Evolutionary conservation across 2,797 vertebrate genomes (phyloP), one percentile per base, ranked within the genome.

Genomic region (Aulostomus chinensis): DNA sequence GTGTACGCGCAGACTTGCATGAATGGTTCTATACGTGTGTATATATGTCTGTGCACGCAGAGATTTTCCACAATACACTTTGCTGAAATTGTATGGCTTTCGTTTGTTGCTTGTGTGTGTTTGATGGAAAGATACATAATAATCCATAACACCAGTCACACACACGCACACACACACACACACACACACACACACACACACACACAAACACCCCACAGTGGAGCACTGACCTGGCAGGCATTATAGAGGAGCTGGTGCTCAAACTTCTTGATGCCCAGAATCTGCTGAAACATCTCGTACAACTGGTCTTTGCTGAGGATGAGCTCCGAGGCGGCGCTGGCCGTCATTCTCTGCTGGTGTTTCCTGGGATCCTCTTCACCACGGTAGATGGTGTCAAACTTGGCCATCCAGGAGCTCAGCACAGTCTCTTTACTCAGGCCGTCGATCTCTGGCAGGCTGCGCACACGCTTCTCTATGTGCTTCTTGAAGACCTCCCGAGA

Each of bases 251-350:
- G 94, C 72, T 99, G 97, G 82, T 99, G 97, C 64, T 99, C 97
- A 34, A 99, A 99, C 60, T 99, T 98, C 88, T 98, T 99, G 86
- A 99, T 94, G 24, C 97, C 97, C 37, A 99, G 86, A 75, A 99
- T 99, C 76, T 95, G 94, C 84, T 99, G 97, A 83, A 99, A 99
- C 97, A 99, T 99, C 84, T 99, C 97, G 0, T 99, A 99, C 46
- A 99, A 93, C 59, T 99, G 97, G 56, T 99, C 97, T 76, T 99
- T 99, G 90, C 97, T 99, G 58, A 99, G 94, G 75, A 99, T 99
- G 71, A 99, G 94, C 85, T 99, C 97, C 0, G 97, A 99, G 54
- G 97, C 96, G 0, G 96, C 95, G 0, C 96, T 98, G 0, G 96
- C 95, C 0, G 96, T 97, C 94, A 99, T 94, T 35, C 96, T 92